Base-by-base conservation (phyloP, 1,140 invertebrate species). In the Formica exsecta region DNA sequence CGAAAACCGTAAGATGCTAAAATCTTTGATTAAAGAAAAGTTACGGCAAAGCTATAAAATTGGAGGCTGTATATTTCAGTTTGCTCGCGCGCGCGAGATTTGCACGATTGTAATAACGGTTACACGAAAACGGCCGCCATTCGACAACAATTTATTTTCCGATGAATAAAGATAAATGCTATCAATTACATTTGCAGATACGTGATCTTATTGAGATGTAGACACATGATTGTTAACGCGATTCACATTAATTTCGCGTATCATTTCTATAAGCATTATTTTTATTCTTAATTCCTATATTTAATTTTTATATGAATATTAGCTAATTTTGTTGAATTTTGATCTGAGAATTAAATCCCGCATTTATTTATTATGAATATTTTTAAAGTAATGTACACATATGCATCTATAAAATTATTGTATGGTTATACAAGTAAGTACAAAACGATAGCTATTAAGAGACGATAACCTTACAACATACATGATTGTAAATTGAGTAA, bases 401-500 rank as follows among this genome's bases (percentile, higher is more conserved):
- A 16, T 19, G 25, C 6, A 25, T 41, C 7, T 41, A 7, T 3
- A 32, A 32, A 81, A 29, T n/a, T 9, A 41, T 57, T 16, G 36
- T 11, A 32, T 11, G n/a, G 13, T 41, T 41, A 36, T 41, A 57
- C 13, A 44, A n/a, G 25, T 29, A 51, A 16, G 25, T 29, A 51
- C 1, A 32, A 59, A 29, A 62, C 5, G 11, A 83, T 74, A n/a
- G 32, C 29, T 61, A 61, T 48, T 44, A 38, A 81, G 38, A 81
- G n/a, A n/a, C 54, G 13, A 44, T 61, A 61, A 36, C 41, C 73
- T 74, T n/a, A 74, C 48, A 38, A 22, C 38, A 38, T 59, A 73
- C 38, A 36, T 22, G 19, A 83, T 73, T 44, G 29, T 74, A 61
- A 74, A 83, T 83, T 61, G 79, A 61, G 13, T 74, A 73, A 83